phyloP scores from a whole-genome alignment of 2,113 vertebrate genomes.

The Scomber scombrus region DNA sequence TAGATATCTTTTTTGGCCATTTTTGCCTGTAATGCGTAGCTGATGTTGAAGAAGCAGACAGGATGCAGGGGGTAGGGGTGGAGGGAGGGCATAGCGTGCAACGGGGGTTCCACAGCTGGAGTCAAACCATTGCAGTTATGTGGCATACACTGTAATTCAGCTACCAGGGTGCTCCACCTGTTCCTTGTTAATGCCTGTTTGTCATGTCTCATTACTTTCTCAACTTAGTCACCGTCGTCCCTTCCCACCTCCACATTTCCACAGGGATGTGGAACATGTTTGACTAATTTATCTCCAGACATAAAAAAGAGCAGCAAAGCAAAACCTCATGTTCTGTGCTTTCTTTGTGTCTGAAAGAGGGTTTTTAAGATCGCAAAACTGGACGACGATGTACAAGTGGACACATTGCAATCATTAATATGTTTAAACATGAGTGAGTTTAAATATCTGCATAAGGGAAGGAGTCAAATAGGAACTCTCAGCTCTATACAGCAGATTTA shows the following conservation, averaged over 20 bases:
- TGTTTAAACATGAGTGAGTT: background rate
- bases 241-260: conserved; percentile 51
- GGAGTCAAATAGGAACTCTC: background rate
- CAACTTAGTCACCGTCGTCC: conserved; percentile 31
- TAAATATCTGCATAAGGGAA: background rate
- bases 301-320: conserved; percentile 24
- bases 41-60: too few relatives aligned
- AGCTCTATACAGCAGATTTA: background rate
- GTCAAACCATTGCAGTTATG: too few relatives aligned
- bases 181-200: conserved; percentile 55
- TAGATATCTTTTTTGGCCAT: too few relatives aligned
- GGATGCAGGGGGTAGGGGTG: too few relatives aligned
- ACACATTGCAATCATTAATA: background rate
- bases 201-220: conserved; percentile 67
- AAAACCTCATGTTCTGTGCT: background rate
- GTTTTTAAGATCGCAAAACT: background rate
- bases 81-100: too few relatives aligned
- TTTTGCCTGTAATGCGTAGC: too few relatives aligned
- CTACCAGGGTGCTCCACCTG: conserved; percentile 39
- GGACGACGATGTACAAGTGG: background rate
- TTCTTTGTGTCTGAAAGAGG: background rate
- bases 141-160: too few relatives aligned
- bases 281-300: conserved; percentile 29
- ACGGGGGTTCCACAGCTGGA: too few relatives aligned
- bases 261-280: conserved; percentile 32